phyloP scores from a whole-genome alignment of 2,113 vertebrate genomes.

The Mormyrus iriodes region DNA sequence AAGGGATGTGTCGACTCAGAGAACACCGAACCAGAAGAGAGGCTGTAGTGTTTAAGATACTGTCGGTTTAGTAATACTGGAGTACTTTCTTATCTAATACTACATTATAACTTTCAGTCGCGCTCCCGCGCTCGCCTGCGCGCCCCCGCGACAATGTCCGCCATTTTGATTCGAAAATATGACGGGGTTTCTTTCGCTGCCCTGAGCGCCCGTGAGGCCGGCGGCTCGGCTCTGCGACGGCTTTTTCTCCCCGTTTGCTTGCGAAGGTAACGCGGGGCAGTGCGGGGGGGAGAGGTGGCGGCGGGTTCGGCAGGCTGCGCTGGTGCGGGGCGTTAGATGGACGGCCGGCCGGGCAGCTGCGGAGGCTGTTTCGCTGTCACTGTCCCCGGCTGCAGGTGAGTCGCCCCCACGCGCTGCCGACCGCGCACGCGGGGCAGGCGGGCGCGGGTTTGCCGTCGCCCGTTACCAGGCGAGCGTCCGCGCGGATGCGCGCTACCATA shows the following conservation, averaged over 20 bases:
- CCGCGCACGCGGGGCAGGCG: neutral
- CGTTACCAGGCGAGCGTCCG: neutral
- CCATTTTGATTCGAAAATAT: slow-evolving; percentile 30
- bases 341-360: neutral
- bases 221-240: neutral
- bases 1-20: neutral
- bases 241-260: neutral
- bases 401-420: neutral
- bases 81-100: neutral
- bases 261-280: neutral
- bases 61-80: neutral
- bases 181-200: slow-evolving; percentile 22
- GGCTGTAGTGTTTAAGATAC: neutral
- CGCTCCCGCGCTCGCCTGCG: neutral
- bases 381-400: slow-evolving; percentile 2
- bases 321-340: neutral
- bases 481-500: neutral
- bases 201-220: slow-evolving; percentile 14
- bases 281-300: neutral
- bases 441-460: neutral
- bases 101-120: neutral
- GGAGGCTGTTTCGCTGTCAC: slow-evolving; percentile 6
- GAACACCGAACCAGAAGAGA: neutral
- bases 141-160: slow-evolving; percentile 24
- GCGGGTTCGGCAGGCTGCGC: neutral